Evolutionary conservation across 2,113 vertebrate genomes (phyloP), one percentile per base, ranked within the genome.

Genomic region (Psephotus haematonotus): DNA sequence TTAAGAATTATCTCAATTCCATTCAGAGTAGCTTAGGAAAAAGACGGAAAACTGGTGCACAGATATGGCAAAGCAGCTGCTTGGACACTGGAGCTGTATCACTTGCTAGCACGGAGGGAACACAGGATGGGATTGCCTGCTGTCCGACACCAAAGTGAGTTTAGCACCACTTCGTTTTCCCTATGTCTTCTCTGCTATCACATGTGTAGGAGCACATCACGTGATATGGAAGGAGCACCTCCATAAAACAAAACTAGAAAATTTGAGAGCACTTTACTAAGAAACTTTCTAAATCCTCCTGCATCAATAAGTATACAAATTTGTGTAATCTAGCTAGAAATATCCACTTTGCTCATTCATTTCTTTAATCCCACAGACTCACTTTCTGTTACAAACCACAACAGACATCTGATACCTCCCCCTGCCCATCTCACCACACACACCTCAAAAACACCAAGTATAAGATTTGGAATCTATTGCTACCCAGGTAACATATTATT

Each of bases 191-290:
- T 37, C 47, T 43, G 25, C n/a, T 57, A 44, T 6, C 18, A 4
- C 44, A 2, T 0, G 10, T 12, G 18, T 11, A 31, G 41, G 3
- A 53, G 35, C 16, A 37, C 6, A 39, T 16, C 0, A 0, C 4
- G n/a, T 59, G 57, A 59, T 35, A 59, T 16, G 20, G 25, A 59
- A 49, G 22, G 70, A 20, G 12, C 4, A 27, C 25, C 24, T 59
- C 57, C 33, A 59, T 59, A 24, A 27, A 37, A 31, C 17, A 83
- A 70, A 74, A 28, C n/a, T 4, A 3, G 7, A 37, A 24, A 80
- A 83, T 17, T 3, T 22, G 59, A 39, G 13, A 35, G 15, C 13
- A 17, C 76, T 88, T 83, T 5, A 44, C 29, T 43, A 50, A 16
- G 33, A 72, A 82, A 62, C 11, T 86, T 83, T 24, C 41, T 23